Conservation (phyloP, 2,113 vertebrate species). For the Protobothrops mucrosquamatus region DNA sequence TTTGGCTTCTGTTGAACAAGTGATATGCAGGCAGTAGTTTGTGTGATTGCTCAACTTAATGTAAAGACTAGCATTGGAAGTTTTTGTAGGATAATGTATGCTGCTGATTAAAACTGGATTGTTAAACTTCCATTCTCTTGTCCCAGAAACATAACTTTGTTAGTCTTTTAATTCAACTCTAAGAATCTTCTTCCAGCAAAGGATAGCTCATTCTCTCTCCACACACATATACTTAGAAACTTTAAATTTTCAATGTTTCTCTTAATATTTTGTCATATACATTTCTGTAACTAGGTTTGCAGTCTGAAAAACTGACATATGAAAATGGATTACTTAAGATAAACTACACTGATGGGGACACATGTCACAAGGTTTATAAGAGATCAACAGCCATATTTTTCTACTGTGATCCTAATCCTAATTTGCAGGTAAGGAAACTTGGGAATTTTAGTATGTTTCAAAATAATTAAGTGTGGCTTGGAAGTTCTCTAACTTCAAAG, state of each 20-base stretch:
- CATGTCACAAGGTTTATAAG: constrained; percentile 83
- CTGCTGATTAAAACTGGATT: not conserved
- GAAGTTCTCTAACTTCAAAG: not conserved
- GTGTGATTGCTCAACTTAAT: not conserved
- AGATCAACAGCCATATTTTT: constrained; percentile 89
- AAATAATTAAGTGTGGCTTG: too few species aligned
- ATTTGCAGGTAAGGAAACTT: constrained; percentile 71
- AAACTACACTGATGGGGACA: constrained; percentile 87
- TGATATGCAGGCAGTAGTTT: not conserved
- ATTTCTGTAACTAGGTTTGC: constrained; percentile 70
- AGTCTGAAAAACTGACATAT: constrained; percentile 78
- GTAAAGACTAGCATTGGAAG: not conserved
- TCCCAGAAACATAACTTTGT: not conserved
- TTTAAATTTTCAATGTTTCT: not conserved
- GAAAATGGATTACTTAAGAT: constrained; percentile 88
- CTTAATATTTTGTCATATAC: not conserved
- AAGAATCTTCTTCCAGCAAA: not conserved
- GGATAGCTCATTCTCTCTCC: not conserved
- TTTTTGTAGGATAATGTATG: not conserved
- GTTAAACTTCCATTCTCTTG: not conserved
- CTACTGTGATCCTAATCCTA: constrained; percentile 79
- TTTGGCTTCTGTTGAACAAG: not conserved
- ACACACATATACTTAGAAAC: not conserved
- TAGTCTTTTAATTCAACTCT: not conserved
- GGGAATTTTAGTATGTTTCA: not conserved